phyloP scores from a whole-genome alignment of 2,113 vertebrate genomes.

The Varanus komodoensis region DNA sequence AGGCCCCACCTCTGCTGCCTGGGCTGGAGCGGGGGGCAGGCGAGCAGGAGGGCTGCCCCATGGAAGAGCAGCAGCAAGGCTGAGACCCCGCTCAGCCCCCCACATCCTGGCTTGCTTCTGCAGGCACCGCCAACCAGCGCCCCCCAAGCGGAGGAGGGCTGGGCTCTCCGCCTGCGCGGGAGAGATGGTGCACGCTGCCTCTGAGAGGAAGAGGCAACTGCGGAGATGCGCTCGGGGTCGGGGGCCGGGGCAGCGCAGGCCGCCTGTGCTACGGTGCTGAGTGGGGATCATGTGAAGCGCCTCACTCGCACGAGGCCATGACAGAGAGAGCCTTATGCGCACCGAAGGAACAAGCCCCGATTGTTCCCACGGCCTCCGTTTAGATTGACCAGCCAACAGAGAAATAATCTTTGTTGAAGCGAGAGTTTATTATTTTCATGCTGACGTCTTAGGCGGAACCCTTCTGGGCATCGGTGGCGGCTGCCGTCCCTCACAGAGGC shows the following conservation, averaged over 20 bases:
- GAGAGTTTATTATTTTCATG: background rate
- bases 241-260: background rate
- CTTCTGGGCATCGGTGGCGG: no score
- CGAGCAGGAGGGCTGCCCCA: no score
- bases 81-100: background rate
- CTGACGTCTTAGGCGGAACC: no score
- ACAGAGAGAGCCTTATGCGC: conserved; percentile 8
- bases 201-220: background rate
- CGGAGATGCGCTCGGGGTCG: background rate
- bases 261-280: background rate
- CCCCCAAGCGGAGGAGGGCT: no score
- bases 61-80: background rate
- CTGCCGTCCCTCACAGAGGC: no score
- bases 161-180: background rate
- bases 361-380: background rate
- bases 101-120: background rate
- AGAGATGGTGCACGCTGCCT: background rate
- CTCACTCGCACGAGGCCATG: background rate
- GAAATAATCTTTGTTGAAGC: conserved; percentile 16
- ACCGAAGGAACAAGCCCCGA: conserved; percentile 16
- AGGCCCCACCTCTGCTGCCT: no score
- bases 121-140: background rate
- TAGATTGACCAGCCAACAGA: conserved; percentile 11
- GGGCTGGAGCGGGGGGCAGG: no score
- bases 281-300: background rate